These are phyloP conservation scores for Elephantulus edwardii DNA, from an alignment of 2,113 vertebrate species.

Conservation along the genomic window DNA sequence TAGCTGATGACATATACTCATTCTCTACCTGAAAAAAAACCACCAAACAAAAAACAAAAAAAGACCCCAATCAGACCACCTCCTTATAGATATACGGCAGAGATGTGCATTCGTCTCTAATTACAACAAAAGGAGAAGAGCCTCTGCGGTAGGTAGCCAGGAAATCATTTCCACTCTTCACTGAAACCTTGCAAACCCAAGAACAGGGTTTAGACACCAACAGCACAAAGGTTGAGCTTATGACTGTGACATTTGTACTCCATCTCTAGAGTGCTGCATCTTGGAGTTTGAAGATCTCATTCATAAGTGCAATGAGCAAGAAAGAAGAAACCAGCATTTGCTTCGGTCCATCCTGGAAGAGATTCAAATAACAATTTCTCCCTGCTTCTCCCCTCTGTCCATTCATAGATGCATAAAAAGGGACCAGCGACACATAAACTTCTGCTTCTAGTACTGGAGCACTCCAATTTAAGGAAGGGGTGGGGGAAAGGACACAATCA, in stretches of 20 bases:
- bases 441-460: not conserved
- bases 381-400: not conserved
- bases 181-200: not conserved
- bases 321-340: not conserved
- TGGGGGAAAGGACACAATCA: not conserved
- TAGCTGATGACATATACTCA: no score
- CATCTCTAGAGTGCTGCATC: not conserved
- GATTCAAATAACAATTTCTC: not conserved
- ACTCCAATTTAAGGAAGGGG: not conserved
- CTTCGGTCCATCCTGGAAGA: not conserved
- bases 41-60: no score
- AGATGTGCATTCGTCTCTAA: not conserved
- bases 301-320: not conserved
- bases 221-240: not conserved
- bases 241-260: not conserved
- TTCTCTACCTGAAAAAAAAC: no score
- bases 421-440: conserved; percentile 1
- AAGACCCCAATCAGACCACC: no score
- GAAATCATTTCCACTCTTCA: not conserved
- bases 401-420: not conserved
- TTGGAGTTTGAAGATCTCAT: not conserved
- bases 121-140: not conserved
- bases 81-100: not conserved
- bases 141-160: not conserved
- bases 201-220: not conserved